These are phyloP conservation scores for Vanessa cardui DNA, from an alignment of 2,888 invertebrate genomes.

Conservation along the genomic window DNA sequence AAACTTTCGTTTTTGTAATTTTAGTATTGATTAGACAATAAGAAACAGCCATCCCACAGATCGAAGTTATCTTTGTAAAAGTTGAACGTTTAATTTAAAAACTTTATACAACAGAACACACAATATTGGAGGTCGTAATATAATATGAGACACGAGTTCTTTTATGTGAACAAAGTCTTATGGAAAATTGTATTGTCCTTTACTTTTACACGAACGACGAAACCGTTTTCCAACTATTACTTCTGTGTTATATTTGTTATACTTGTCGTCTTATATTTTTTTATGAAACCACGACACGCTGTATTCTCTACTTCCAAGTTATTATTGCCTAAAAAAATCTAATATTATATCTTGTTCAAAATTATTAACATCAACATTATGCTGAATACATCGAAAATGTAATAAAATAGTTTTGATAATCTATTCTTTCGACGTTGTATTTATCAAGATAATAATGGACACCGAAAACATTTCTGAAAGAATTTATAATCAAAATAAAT, in stretches of 20 bases:
- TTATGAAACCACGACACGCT: neutral
- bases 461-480: too few relatives aligned
- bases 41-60: too few relatives aligned
- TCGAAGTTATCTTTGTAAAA: neutral
- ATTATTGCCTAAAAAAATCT: too few relatives aligned
- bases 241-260: neutral
- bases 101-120: neutral
- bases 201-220: neutral
- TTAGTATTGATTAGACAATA: too few relatives aligned
- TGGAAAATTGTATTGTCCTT: conserved; percentile 2
- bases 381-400: too few relatives aligned
- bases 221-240: neutral
- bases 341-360: too few relatives aligned
- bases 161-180: conserved; percentile 4
- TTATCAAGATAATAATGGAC: too few relatives aligned
- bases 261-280: neutral
- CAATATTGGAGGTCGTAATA: neutral
- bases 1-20: too few relatives aligned
- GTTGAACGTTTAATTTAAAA: neutral
- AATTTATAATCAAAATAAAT: too few relatives aligned
- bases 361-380: too few relatives aligned
- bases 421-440: too few relatives aligned
- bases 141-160: conserved; percentile 1
- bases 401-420: too few relatives aligned
- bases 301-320: neutral